phyloP scores from a whole-genome alignment of 2,797 vertebrate genomes.

The Labeo calbasu region DNA sequence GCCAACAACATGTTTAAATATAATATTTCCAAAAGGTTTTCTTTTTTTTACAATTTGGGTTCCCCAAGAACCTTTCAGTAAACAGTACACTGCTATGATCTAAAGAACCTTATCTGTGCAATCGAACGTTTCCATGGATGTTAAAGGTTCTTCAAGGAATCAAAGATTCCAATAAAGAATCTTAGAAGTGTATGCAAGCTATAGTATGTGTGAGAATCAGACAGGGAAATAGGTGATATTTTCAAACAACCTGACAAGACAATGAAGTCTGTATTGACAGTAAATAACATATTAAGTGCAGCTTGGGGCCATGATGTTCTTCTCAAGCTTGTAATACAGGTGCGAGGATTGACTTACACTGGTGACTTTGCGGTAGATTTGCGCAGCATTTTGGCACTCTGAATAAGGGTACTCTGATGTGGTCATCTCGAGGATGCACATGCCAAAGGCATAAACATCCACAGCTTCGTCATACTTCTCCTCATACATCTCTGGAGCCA shows the following conservation, averaged over 20 bases:
- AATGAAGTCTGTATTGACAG: neutral
- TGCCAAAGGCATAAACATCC: slow-evolving; percentile 94
- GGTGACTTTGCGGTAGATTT: slow-evolving; percentile 97
- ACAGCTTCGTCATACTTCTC: slow-evolving; percentile 95
- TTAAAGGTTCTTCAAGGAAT: neutral
- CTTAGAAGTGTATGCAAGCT: neutral
- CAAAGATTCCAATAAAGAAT: neutral
- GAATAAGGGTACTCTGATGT: slow-evolving; percentile 95
- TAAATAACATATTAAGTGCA: neutral
- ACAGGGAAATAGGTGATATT: neutral
- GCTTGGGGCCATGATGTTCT: neutral
- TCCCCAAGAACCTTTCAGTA: neutral
- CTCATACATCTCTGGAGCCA: slow-evolving; percentile 98
- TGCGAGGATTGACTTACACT: slow-evolving; percentile 78
- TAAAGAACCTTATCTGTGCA: neutral
- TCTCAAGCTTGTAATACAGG: neutral
- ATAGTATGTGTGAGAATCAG: slow-evolving; percentile 7
- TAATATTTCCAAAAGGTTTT: too few species aligned
- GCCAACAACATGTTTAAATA: neutral
- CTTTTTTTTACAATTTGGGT: neutral
- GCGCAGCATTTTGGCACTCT: slow-evolving; percentile 91
- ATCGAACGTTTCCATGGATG: neutral
- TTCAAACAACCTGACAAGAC: neutral
- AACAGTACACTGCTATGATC: neutral
- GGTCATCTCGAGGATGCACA: slow-evolving; percentile 98